These are phyloP conservation scores for Eupithecia abbreviata DNA, from an alignment of 2,888 invertebrate species.

Conservation along the genomic window DNA sequence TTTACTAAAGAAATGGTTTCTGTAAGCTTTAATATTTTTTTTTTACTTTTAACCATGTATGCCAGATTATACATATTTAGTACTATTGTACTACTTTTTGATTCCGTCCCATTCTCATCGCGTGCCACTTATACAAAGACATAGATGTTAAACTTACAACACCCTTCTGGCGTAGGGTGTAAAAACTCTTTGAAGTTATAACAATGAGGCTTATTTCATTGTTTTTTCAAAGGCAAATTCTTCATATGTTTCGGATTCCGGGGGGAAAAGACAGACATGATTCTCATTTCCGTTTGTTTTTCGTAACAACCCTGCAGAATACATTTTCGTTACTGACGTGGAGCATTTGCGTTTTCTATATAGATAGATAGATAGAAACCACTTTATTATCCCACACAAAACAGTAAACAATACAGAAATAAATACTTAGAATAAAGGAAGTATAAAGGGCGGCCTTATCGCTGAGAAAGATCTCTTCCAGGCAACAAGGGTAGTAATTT, in stretches of 20 bases:
- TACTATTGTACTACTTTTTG: too few species aligned
- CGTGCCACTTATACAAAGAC: not conserved
- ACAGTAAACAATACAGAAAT: too few species aligned
- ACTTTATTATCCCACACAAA: too few species aligned
- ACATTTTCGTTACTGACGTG: not conserved
- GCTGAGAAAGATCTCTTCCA: too few species aligned
- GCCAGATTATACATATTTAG: too few species aligned
- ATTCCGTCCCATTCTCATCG: not conserved
- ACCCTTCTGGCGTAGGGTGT: not conserved
- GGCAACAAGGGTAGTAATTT: too few species aligned
- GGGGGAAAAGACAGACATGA: not conserved
- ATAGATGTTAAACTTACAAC: not conserved
- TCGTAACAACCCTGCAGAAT: not conserved
- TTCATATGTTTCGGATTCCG: conserved; percentile 3
- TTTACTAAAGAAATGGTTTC: too few species aligned
- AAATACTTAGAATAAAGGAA: too few species aligned
- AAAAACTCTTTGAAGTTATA: conserved; percentile 1
- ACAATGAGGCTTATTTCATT: not conserved
- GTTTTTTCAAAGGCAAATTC: conserved; percentile 7
- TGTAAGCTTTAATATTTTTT: too few species aligned
- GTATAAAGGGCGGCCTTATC: too few species aligned
- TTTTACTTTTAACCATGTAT: too few species aligned
- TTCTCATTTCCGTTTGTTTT: not conserved
- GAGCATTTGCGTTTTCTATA: not conserved
- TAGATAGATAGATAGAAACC: too few species aligned